Conservation (phyloP, 2,888 invertebrate species). For the Xanthorhoe designata region DNA sequence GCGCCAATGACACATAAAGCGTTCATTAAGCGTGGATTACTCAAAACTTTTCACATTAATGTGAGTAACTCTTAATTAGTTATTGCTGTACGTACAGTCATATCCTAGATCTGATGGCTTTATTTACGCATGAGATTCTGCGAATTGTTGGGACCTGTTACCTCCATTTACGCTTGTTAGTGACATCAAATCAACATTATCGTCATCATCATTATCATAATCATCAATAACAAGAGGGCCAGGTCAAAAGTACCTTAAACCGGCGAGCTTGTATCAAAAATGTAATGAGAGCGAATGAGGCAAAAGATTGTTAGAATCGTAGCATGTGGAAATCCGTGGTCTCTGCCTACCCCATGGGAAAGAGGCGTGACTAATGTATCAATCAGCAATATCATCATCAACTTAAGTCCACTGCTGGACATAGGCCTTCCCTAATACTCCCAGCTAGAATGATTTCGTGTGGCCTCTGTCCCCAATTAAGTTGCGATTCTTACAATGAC, state of each 20-base stretch:
- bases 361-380: too few relatives aligned
- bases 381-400: too few relatives aligned
- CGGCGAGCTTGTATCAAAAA: too few relatives aligned
- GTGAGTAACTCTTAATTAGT: slow-evolving; percentile 52
- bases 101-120: slow-evolving; percentile 27
- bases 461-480: too few relatives aligned
- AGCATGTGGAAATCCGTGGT: too few relatives aligned
- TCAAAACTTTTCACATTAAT: slow-evolving; percentile 57
- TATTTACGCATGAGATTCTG: slow-evolving; percentile 23
- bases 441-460: background rate
- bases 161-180: slow-evolving; percentile 9
- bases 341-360: too few relatives aligned
- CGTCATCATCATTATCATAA: background rate
- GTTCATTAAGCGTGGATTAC: slow-evolving; percentile 59
- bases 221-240: too few relatives aligned
- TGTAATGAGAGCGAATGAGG: too few relatives aligned
- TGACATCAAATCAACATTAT: background rate
- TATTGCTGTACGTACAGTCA: slow-evolving; percentile 19
- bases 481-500: too few relatives aligned
- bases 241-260: too few relatives aligned
- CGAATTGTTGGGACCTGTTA: slow-evolving; percentile 21
- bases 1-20: slow-evolving; percentile 70
- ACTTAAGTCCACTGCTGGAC: background rate
- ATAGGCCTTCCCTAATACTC: background rate
- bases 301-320: too few relatives aligned